Percentiles rank a stretch among this genome's conserved stretches.
These are phyloP conservation scores for Geophilus truncorum DNA, from an alignment of 2,888 invertebrate genomes.

Conservation along the genomic window DNA sequence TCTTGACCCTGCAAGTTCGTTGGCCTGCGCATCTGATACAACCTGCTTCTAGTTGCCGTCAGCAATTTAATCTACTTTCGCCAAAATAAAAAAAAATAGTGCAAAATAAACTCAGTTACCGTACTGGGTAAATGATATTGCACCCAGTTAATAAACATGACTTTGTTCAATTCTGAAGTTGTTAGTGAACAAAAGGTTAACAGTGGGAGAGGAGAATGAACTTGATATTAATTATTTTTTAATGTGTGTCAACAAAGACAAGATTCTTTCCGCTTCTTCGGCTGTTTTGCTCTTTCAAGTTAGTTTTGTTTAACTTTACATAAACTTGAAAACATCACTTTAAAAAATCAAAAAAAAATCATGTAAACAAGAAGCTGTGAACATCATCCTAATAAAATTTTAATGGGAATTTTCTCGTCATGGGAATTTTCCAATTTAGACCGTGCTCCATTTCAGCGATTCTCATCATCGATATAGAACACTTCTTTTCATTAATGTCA, in stretches of 20 bases:
- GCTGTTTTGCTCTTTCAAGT: not conserved
- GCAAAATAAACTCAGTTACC: too few species aligned
- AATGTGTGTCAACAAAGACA: not conserved
- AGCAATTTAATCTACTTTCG: conserved; percentile 5
- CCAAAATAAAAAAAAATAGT: not conserved
- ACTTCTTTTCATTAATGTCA: not conserved
- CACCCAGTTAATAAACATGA: not conserved
- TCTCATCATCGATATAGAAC: not conserved
- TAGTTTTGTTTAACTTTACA: not conserved
- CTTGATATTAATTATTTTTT: not conserved
- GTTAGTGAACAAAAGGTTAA: not conserved
- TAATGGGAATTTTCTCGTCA: conserved; percentile 15
- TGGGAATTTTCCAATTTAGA: conserved; percentile 5
- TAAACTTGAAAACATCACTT: not conserved
- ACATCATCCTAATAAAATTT: conserved; percentile 11
- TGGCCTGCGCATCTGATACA: conserved; percentile 2
- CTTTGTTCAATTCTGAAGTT: not conserved
- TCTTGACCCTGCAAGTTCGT: not conserved
- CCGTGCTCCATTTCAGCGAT: not conserved
- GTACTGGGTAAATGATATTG: not conserved
- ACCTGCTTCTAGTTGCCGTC: conserved; percentile 4
- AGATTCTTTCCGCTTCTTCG: not conserved
- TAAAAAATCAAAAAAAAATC: too few species aligned
- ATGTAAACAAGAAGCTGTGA: not conserved
- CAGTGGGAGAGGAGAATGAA: not conserved